Base-by-base conservation (phyloP, 1,140 invertebrate species). In the Aphelenchoides besseyi region DNA sequence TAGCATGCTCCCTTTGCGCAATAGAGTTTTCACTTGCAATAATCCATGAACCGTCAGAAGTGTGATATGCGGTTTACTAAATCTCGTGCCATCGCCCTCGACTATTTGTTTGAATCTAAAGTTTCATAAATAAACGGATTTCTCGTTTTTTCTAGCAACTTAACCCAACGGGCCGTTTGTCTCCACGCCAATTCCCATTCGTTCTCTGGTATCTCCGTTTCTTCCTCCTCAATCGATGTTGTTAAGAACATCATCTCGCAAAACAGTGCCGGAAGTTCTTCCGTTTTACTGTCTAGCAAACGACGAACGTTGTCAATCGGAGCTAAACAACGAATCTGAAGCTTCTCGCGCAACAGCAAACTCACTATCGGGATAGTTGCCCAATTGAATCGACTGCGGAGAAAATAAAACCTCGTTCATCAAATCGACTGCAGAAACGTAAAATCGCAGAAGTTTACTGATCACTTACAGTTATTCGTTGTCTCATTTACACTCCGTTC, bases 341-440 rank as follows among this genome's bases (percentile, higher is more conserved):
- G n/a, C 26, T 9, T 26, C 3, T 9, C 66, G 3, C n/a, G 28
- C 9, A 64, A 26, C 68, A 3, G 9, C 12, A 71, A 53, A 2
- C 32, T 37, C 57, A 75, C 75, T 77, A 23, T 76, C 72, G 33
- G 48, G 28, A 36, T 69, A 67, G 53, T 71, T 72, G 55, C 78
- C 59, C 18, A 77, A 29, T 8, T 71, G 59, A 29, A 77, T 18
- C 23, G 52, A 75, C 29, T 76, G 74, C 8, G 74, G 74, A 37
- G 61, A 28, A 26, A 77, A 59, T 9, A 76, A 33, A 18, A 76
- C 72, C 18, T 76, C 74, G 26, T 68, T 37, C 5, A 76, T 26
- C 33, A 76, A 18, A 28, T 76, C 54, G 36, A n/a, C 80, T 97
- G 94, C 5, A 59, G 5, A 59, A 5, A 16, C 5, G 18, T 8